Percentiles rank a stretch among this genome's conserved stretches.
These are phyloP conservation scores for Crocuta crocuta DNA, from an alignment of 2,113 vertebrate genomes.

Conservation along the genomic window DNA sequence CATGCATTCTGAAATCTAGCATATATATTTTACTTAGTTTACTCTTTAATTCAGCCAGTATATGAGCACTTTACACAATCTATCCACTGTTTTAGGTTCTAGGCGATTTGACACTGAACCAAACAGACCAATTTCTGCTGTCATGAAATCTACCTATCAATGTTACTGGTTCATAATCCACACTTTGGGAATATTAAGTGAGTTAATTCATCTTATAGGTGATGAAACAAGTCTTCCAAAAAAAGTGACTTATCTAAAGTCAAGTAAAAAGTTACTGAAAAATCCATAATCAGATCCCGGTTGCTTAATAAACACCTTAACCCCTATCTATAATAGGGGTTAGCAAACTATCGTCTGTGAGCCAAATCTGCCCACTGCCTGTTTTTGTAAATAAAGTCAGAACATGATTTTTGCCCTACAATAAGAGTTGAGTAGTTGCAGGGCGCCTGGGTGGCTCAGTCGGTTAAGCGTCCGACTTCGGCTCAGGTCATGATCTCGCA, in stretches of 20 bases:
- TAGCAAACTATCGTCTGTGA: background rate
- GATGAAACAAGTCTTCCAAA: background rate
- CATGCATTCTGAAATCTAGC: background rate
- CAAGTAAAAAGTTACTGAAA: background rate
- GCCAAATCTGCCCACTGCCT: background rate
- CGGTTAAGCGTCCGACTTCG: too few relatives aligned
- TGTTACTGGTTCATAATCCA: background rate
- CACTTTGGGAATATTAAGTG: background rate
- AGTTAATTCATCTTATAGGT: background rate
- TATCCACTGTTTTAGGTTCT: background rate
- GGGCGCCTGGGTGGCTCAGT: too few relatives aligned
- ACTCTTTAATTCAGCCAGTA: background rate
- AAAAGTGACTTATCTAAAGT: background rate
- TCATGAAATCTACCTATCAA: background rate
- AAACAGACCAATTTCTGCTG: background rate
- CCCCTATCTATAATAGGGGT: background rate
- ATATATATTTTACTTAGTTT: background rate
- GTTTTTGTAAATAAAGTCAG: background rate
- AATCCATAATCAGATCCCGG: background rate
- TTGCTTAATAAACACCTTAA: background rate
- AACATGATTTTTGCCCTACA: background rate
- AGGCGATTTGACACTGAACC: background rate
- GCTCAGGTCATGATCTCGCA: too few relatives aligned
- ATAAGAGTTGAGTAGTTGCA: background rate
- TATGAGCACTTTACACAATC: background rate